Percentiles rank a stretch among this genome's conserved stretches.
phyloP scores from a whole-genome alignment of 2,888 invertebrate genomes.

The Patella pellucida region DNA sequence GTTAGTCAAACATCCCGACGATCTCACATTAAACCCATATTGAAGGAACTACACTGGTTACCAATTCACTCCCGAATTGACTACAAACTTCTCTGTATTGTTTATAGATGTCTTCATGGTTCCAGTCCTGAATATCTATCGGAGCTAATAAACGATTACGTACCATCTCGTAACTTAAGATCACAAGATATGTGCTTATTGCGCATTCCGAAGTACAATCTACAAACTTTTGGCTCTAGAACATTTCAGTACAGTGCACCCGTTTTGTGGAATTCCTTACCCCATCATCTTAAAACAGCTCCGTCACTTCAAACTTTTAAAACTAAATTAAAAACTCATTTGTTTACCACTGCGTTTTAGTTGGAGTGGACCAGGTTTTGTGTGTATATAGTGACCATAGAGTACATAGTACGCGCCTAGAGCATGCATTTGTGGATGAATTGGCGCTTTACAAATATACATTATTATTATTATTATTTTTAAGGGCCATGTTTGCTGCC shows the following conservation, averaged over 20 bases:
- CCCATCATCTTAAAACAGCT: neutral
- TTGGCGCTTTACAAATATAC: too few relatives aligned
- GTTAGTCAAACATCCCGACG: neutral
- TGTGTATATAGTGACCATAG: too few relatives aligned
- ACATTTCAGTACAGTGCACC: neutral
- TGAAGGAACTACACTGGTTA: constrained; percentile 4
- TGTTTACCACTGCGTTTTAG: neutral
- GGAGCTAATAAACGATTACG: too few relatives aligned
- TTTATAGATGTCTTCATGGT: constrained; percentile 1
- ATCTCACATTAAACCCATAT: neutral
- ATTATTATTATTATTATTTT: too few relatives aligned
- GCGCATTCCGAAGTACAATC: neutral
- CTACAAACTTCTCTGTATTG: constrained; percentile 1
- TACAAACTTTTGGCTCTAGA: neutral
- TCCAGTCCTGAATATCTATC: neutral
- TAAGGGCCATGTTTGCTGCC: too few relatives aligned
- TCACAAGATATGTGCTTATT: neutral
- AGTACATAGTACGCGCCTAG: too few relatives aligned
- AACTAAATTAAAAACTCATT: neutral
- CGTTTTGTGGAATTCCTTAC: constrained; percentile 2
- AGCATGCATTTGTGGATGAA: too few relatives aligned
- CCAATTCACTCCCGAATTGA: constrained; percentile 4
- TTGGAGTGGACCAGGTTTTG: too few relatives aligned
- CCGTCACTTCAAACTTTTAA: constrained; percentile 7
- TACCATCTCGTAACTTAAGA: neutral